Conservation (phyloP, 2,888 invertebrate genomes). For the Hipparchia semele region DNA sequence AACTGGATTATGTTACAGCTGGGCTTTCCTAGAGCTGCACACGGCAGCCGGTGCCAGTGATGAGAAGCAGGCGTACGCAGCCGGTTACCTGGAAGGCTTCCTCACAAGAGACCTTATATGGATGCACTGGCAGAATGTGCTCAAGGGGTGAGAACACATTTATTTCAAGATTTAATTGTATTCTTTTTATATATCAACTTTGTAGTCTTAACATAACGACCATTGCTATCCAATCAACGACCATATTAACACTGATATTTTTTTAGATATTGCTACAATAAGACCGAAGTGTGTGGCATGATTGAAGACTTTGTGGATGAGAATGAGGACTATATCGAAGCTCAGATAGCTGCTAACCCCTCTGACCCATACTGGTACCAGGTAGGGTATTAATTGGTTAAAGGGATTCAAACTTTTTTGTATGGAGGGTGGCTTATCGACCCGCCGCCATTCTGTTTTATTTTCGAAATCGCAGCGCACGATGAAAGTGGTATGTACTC, state of each 20-base stretch:
- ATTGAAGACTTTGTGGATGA: slow-evolving; percentile 80
- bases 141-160: slow-evolving; percentile 66
- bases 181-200: too few relatives aligned
- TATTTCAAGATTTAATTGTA: too few relatives aligned
- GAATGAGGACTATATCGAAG: slow-evolving; percentile 82
- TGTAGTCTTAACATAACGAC: too few relatives aligned
- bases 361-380: slow-evolving; percentile 86
- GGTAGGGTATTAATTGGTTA: slow-evolving; percentile 57
- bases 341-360: slow-evolving; percentile 66
- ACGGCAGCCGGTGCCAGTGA: slow-evolving; percentile 74
- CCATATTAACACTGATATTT: neutral
- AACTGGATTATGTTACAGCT: slow-evolving; percentile 66
- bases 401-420: too few relatives aligned
- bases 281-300: slow-evolving; percentile 76
- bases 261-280: slow-evolving; percentile 76
- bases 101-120: slow-evolving; percentile 83
- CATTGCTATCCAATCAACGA: too few relatives aligned
- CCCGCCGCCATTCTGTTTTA: too few relatives aligned
- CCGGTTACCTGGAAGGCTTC: slow-evolving; percentile 85
- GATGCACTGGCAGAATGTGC: slow-evolving; percentile 85
- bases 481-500: too few relatives aligned
- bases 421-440: too few relatives aligned
- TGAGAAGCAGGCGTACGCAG: slow-evolving; percentile 84
- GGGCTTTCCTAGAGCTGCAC: slow-evolving; percentile 84
- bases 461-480: too few relatives aligned